These are phyloP conservation scores for Hypomecis atomaria DNA, from an alignment of 2,888 invertebrate genomes.

Conservation along the genomic window DNA sequence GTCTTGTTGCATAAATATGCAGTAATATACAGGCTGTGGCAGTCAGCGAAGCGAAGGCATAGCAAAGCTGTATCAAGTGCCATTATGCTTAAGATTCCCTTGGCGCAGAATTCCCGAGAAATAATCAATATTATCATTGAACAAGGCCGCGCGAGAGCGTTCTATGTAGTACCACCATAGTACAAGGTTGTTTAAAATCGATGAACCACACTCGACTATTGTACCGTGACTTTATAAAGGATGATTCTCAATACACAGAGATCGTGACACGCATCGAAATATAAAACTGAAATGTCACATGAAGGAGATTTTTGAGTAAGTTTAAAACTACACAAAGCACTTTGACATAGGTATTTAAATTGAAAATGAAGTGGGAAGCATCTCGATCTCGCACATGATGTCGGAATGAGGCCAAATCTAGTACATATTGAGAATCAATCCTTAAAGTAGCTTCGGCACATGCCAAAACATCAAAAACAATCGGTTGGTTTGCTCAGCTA, in stretches of 20 bases:
- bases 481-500: not conserved
- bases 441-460: too few relatives aligned
- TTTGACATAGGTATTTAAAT: too few relatives aligned
- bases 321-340: too few relatives aligned
- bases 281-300: too few relatives aligned
- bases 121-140: not conserved
- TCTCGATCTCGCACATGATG: too few relatives aligned
- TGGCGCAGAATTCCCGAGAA: not conserved
- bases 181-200: constrained; percentile 7
- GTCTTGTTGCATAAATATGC: not conserved
- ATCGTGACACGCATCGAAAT: too few relatives aligned
- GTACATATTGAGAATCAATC: too few relatives aligned
- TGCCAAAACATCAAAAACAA: too few relatives aligned
- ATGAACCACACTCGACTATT: not conserved
- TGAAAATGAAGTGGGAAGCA: too few relatives aligned
- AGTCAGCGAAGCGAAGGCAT: not conserved
- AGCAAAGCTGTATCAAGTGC: not conserved
- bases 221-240: not conserved
- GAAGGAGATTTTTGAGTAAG: too few relatives aligned
- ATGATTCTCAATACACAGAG: too few relatives aligned
- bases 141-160: not conserved
- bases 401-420: too few relatives aligned
- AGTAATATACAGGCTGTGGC: not conserved
- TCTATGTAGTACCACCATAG: constrained; percentile 3
- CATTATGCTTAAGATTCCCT: not conserved